Conservation (phyloP, 2,888 invertebrate species). For the Orgyia antiqua region DNA sequence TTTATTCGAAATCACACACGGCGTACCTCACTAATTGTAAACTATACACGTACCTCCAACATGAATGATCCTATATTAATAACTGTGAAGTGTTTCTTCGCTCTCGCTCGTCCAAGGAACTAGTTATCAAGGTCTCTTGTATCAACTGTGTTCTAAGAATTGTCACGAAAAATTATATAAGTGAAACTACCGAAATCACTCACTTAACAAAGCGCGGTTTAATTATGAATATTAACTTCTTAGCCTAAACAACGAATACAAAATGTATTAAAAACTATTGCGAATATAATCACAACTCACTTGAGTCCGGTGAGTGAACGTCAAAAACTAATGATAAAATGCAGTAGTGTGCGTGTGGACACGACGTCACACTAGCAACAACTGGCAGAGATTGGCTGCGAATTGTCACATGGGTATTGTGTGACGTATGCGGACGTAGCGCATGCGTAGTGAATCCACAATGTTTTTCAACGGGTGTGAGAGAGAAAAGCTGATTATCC, state of each 20-base stretch:
- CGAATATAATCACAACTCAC: slow-evolving; percentile 10
- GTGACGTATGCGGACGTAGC: slow-evolving; percentile 53
- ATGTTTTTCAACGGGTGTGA: slow-evolving; percentile 44
- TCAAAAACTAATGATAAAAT: slow-evolving; percentile 45
- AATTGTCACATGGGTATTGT: slow-evolving; percentile 45
- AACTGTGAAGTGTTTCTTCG: slow-evolving; percentile 61
- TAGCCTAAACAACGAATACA: background rate
- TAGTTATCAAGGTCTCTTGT: slow-evolving; percentile 77
- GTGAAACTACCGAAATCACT: slow-evolving; percentile 30
- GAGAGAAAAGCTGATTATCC: slow-evolving; percentile 22
- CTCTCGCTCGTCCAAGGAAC: slow-evolving; percentile 72
- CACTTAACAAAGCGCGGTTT: slow-evolving; percentile 31
- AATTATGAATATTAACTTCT: background rate
- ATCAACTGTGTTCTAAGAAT: slow-evolving; percentile 70
- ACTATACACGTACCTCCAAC: slow-evolving; percentile 76
- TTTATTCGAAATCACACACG: slow-evolving; percentile 49
- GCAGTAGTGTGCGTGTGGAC: slow-evolving; percentile 37
- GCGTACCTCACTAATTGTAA: slow-evolving; percentile 57
- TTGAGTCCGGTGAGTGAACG: slow-evolving; percentile 42
- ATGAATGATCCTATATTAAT: slow-evolving; percentile 74
- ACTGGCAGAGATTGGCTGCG: slow-evolving; percentile 47
- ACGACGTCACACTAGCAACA: slow-evolving; percentile 47
- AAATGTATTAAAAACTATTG: background rate
- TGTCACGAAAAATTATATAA: slow-evolving; percentile 55
- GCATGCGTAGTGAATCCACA: slow-evolving; percentile 56